Percentiles rank a stretch among this genome's conserved stretches.
phyloP scores from a whole-genome alignment of 2,797 vertebrate genomes.

The Girardinus metallicus region DNA sequence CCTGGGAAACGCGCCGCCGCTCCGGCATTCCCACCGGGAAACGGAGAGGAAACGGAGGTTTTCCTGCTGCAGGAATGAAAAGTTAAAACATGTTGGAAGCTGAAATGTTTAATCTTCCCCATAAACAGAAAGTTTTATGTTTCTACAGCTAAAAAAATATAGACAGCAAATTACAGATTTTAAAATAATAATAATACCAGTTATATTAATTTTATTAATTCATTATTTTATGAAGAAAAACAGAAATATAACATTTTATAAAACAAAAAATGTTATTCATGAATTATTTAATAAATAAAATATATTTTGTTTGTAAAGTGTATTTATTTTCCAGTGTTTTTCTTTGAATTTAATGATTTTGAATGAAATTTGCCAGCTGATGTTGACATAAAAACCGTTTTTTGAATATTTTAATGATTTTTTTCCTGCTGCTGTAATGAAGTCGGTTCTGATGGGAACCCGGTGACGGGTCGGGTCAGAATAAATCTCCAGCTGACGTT shows the following conservation, averaged over 20 bases:
- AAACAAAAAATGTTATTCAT: too few species aligned
- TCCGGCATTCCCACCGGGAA: slow-evolving; percentile 34
- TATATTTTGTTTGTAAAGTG: too few species aligned
- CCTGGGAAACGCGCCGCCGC: slow-evolving; percentile 64
- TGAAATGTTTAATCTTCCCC: background rate
- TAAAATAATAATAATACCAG: too few species aligned
- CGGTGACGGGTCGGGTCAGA: background rate
- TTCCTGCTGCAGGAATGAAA: background rate
- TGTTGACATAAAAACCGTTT: background rate
- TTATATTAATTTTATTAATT: too few species aligned
- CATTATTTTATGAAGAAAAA: too few species aligned
- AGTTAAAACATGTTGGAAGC: background rate
- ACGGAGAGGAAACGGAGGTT: background rate
- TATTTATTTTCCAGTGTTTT: background rate
- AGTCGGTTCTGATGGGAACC: background rate
- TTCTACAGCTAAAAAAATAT: background rate
- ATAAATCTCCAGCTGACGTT: background rate
- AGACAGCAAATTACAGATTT: too few species aligned
- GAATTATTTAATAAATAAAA: too few species aligned
- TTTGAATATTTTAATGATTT: background rate
- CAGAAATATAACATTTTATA: too few species aligned
- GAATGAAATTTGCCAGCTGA: background rate
- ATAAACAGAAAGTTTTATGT: background rate
- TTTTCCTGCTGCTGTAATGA: background rate
- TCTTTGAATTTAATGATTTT: background rate